Conservation (phyloP, 2,797 vertebrate genomes). For the Centropyge bicolor region DNA sequence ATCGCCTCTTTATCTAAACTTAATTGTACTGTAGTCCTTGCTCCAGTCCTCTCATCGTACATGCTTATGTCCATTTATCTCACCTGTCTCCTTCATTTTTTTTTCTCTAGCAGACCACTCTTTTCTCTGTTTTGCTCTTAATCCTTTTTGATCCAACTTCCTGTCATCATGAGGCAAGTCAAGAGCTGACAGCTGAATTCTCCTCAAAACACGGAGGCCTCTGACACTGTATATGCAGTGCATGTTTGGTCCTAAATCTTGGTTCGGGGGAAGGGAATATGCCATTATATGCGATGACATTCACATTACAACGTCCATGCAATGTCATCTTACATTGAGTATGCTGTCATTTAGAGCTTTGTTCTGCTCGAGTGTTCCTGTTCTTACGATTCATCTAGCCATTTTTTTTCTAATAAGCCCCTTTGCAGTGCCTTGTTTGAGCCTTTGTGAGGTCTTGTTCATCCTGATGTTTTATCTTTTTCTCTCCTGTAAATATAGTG, state of each 20-base stretch:
- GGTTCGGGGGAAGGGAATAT: neutral
- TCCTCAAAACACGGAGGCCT: slow-evolving; percentile 7
- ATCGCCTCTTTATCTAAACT: slow-evolving; percentile 70
- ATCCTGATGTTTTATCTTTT: neutral
- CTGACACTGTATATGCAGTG: slow-evolving; percentile 22
- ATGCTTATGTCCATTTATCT: slow-evolving; percentile 13
- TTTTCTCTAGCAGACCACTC: slow-evolving; percentile 12
- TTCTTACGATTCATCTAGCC: neutral
- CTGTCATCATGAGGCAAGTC: slow-evolving; percentile 23
- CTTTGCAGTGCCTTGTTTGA: slow-evolving; percentile 5
- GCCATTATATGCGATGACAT: slow-evolving; percentile 36
- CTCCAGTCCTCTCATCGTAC: slow-evolving; percentile 27
- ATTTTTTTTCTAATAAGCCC: slow-evolving; percentile 1
- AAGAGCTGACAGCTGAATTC: slow-evolving; percentile 37
- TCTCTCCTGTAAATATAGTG: neutral
- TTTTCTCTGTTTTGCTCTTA: slow-evolving; percentile 18
- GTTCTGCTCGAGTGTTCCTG: slow-evolving; percentile 7
- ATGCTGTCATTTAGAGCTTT: slow-evolving; percentile 30
- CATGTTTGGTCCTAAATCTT: slow-evolving; percentile 24
- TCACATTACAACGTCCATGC: slow-evolving; percentile 12
- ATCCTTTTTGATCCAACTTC: slow-evolving; percentile 24
- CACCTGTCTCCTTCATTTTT: slow-evolving; percentile 15
- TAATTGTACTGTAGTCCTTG: slow-evolving; percentile 54
- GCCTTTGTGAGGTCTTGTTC: neutral
- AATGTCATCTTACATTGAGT: slow-evolving; percentile 30